Conservation (phyloP, 2,113 vertebrate genomes). For the Burhinus bistriatus region DNA sequence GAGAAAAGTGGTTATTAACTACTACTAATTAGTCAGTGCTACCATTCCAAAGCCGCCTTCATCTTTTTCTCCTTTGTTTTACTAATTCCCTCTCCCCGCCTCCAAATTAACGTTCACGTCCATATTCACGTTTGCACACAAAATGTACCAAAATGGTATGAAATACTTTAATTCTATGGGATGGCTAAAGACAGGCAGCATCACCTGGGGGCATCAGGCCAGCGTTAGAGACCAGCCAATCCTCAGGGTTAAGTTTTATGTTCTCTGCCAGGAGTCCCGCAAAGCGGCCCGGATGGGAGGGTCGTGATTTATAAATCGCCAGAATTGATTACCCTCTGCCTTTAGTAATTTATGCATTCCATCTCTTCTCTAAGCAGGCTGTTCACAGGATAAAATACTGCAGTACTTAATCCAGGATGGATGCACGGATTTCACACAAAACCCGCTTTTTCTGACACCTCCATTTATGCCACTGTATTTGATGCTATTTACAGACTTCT, state of each 20-base stretch:
- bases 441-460: background rate
- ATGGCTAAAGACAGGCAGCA: background rate
- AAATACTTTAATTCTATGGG: background rate
- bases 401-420: background rate
- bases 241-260: too few relatives aligned
- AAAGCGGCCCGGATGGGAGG: background rate
- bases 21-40: background rate
- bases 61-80: background rate
- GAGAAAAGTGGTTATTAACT: background rate
- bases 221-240: fast-evolving
- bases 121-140: background rate
- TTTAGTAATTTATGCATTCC: background rate
- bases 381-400: background rate
- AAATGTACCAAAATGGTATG: background rate
- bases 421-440: background rate
- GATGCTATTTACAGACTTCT: background rate
- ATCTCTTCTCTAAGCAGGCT: background rate
- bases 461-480: background rate
- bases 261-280: background rate
- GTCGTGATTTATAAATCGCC: background rate
- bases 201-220: background rate
- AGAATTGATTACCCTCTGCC: background rate
- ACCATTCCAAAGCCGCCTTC: background rate
- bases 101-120: background rate
- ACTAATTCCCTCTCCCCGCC: background rate